These are phyloP conservation scores for Ectobius pallidus DNA, from an alignment of 2,888 invertebrate species.

Conservation along the genomic window DNA sequence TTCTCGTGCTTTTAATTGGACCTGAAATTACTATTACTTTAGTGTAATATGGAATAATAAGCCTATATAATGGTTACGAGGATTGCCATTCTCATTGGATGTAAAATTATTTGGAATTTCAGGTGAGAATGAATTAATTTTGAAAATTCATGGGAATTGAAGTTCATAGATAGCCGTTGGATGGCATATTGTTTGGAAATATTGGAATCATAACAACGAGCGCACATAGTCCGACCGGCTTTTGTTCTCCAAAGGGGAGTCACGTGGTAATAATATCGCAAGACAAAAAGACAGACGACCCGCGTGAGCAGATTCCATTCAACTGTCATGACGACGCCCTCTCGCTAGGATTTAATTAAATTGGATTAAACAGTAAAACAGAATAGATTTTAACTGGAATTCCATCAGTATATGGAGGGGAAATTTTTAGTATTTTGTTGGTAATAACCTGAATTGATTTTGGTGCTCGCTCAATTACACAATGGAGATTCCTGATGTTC, in stretches of 20 bases:
- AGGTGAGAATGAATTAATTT: too few species aligned
- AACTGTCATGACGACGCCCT: conserved; percentile 5
- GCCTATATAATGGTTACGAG: too few species aligned
- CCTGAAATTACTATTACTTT: too few species aligned
- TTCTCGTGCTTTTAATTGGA: too few species aligned
- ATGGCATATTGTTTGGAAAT: too few species aligned
- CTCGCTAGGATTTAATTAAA: background rate
- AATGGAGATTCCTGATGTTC: too few species aligned
- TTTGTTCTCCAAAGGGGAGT: background rate
- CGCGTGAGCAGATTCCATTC: conserved; percentile 12
- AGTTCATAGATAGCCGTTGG: too few species aligned
- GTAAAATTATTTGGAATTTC: too few species aligned
- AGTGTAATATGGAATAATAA: too few species aligned
- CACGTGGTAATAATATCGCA: conserved; percentile 1
- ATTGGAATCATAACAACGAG: background rate
- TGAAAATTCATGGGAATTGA: too few species aligned
- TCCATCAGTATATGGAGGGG: background rate
- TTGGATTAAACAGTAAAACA: conserved; percentile 7
- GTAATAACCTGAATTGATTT: conserved; percentile 10
- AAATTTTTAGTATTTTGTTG: conserved; percentile 7
- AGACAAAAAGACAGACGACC: conserved; percentile 10
- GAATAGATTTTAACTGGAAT: background rate
- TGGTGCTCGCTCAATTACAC: too few species aligned
- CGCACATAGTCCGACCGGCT: background rate
- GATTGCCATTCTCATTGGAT: too few species aligned